These are phyloP conservation scores for Ennomos quercinarius DNA, from an alignment of 2,888 invertebrate genomes.

Conservation along the genomic window DNA sequence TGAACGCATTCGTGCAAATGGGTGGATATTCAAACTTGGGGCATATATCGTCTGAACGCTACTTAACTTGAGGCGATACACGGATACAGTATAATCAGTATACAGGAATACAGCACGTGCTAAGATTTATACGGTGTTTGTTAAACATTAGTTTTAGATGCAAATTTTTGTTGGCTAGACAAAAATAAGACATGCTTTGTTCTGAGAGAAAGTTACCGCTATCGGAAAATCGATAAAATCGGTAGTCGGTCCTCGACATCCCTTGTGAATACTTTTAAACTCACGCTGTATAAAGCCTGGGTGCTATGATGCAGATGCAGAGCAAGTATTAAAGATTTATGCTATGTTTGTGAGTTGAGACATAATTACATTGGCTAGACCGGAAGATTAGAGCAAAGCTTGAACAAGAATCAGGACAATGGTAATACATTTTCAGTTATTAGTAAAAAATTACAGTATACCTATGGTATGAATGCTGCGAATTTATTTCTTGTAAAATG, in stretches of 20 bases:
- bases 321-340: neutral
- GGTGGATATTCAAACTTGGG: conserved; percentile 38
- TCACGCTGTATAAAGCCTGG: no score
- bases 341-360: neutral
- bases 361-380: conserved; percentile 1
- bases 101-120: conserved; percentile 7
- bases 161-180: conserved; percentile 15
- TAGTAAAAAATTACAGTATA: no score
- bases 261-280: no score
- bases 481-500: no score
- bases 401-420: no score
- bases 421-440: no score
- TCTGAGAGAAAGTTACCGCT: neutral
- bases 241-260: no score
- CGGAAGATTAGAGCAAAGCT: neutral
- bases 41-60: conserved; percentile 39
- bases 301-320: no score
- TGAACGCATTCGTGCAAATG: conserved; percentile 38
- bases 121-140: conserved; percentile 15
- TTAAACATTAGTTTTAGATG: conserved; percentile 7
- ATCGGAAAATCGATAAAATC: no score
- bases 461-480: no score
- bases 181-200: neutral
- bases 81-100: conserved; percentile 27
- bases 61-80: conserved; percentile 33